These are phyloP conservation scores for Drosophila baimaii DNA, from an alignment of 1,140 invertebrate genomes.

Conservation along the genomic window DNA sequence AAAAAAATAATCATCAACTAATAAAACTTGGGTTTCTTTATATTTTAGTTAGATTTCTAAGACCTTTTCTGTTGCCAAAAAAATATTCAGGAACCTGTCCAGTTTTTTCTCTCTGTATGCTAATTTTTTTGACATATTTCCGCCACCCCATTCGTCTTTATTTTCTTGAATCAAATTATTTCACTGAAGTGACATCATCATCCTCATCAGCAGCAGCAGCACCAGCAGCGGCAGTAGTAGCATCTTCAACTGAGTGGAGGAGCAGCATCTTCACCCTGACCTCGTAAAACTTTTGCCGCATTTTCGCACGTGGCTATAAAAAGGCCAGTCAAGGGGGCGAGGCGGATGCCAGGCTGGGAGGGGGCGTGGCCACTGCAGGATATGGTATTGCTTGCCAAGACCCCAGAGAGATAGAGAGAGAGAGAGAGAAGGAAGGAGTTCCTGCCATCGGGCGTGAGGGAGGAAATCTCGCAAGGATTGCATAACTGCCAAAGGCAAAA, in stretches of 20 bases:
- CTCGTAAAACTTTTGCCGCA: conserved; percentile 70
- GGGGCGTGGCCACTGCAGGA: conserved; percentile 47
- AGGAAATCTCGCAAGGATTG: conserved; percentile 43
- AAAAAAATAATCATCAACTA: too few relatives aligned
- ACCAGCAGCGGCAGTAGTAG: conserved; percentile 10
- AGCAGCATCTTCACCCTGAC: conserved; percentile 66
- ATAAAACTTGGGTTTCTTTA: background rate
- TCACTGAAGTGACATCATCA: conserved; percentile 67
- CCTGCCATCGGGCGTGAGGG: conserved; percentile 22
- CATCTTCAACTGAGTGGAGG: conserved; percentile 22
- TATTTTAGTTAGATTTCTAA: background rate
- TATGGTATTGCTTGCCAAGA: conserved; percentile 44
- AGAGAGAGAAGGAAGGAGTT: conserved; percentile 26
- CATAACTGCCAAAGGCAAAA: conserved; percentile 45
- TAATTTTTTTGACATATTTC: conserved; percentile 24
- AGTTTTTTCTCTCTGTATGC: conserved; percentile 19
- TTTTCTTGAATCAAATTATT: conserved; percentile 57
- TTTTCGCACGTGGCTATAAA: conserved; percentile 66
- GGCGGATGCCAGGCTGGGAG: conserved; percentile 7
- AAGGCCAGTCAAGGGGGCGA: conserved; percentile 25
- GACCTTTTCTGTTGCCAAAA: background rate
- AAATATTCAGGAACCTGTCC: too few relatives aligned
- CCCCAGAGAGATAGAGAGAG: conserved; percentile 6
- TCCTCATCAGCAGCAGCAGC: conserved; percentile 9
- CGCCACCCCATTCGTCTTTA: conserved; percentile 14